Evolutionary conservation across 1,140 invertebrate species (phyloP).

Genomic region (Araneus ventricosus): DNA sequence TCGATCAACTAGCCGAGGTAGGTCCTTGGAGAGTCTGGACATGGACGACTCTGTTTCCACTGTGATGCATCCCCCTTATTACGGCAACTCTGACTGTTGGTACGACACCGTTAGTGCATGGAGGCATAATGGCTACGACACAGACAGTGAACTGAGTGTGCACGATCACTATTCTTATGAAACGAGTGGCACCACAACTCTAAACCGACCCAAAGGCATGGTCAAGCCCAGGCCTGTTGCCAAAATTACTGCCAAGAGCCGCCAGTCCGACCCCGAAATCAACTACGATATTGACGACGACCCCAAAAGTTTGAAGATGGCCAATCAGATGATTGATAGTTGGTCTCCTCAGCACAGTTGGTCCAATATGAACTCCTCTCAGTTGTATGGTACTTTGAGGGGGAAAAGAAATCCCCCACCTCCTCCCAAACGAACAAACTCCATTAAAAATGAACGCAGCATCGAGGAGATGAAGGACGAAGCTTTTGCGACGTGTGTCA

Average conservation of each 20-base stretch:
- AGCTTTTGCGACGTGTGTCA: constrained; percentile 81
- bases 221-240: constrained; percentile 91
- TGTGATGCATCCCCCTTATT: constrained; percentile 75
- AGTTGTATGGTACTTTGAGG: constrained; percentile 77
- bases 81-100: constrained; percentile 69
- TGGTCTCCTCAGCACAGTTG: constrained; percentile 67
- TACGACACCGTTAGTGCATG: constrained; percentile 80
- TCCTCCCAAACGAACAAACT: constrained; percentile 87
- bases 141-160: constrained; percentile 76
- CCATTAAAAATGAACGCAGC: constrained; percentile 78
- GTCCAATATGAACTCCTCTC: constrained; percentile 76
- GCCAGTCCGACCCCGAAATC: constrained; percentile 70
- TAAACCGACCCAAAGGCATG: constrained; percentile 88
- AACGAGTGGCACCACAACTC: constrained; percentile 85
- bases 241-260: constrained; percentile 83
- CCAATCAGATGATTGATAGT: constrained; percentile 64
- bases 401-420: constrained; percentile 87
- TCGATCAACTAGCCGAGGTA: constrained; percentile 68
- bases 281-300: constrained; percentile 70
- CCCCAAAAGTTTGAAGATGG: constrained; percentile 60
- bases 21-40: constrained; percentile 74
- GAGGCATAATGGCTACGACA: constrained; percentile 89
- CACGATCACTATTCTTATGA: constrained; percentile 74
- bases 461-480: constrained; percentile 78
- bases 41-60: constrained; percentile 76